Evolutionary conservation across 2,888 invertebrate species (phyloP).

Genomic region (Listrodromus nycthemerus): DNA sequence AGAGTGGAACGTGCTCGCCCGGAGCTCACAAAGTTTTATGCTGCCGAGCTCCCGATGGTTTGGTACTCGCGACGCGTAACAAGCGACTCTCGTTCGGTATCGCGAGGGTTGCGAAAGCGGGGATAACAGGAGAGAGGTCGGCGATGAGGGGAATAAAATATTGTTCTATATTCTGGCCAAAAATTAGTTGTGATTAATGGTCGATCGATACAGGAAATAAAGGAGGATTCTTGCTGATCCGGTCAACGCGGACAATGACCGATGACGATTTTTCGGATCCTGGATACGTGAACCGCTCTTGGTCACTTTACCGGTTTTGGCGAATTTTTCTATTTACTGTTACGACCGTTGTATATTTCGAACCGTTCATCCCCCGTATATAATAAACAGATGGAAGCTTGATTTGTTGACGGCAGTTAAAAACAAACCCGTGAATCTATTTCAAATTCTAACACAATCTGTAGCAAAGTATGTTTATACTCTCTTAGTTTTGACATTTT

Average conservation of each 20-base stretch:
- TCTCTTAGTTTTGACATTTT: too few relatives aligned
- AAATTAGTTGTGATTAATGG: neutral
- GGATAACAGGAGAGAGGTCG: neutral
- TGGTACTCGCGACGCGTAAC: conserved; percentile 30
- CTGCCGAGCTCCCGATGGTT: conserved; percentile 32
- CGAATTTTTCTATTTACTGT: too few relatives aligned
- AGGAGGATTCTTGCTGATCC: neutral
- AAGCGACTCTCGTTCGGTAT: conserved; percentile 56
- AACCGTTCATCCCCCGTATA: too few relatives aligned
- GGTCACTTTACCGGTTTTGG: neutral
- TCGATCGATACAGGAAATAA: neutral
- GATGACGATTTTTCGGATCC: neutral
- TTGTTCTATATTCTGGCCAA: neutral
- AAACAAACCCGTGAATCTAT: too few relatives aligned
- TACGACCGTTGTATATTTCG: too few relatives aligned
- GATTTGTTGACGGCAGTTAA: too few relatives aligned
- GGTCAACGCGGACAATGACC: neutral
- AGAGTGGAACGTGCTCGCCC: conserved; percentile 74
- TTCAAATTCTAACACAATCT: too few relatives aligned
- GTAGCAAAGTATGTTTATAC: too few relatives aligned
- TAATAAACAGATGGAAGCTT: too few relatives aligned
- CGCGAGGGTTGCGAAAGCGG: neutral
- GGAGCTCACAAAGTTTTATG: conserved; percentile 69
- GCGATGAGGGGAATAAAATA: neutral
- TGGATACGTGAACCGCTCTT: too few relatives aligned